Conservation (phyloP, 2,113 vertebrate species). For the Myotis lucifugus region DNA sequence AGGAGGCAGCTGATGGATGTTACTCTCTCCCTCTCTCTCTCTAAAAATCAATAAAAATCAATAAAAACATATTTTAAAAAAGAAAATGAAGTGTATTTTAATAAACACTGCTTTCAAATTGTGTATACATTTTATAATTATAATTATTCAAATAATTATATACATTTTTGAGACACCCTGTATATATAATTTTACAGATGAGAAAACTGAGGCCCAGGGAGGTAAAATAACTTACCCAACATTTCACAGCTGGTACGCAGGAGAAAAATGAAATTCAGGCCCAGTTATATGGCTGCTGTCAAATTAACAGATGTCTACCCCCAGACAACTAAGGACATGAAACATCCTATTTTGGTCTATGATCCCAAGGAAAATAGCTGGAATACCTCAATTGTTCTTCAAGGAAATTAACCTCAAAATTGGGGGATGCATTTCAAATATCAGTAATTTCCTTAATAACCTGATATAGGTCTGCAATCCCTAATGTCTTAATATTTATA, state of each 20-base stretch:
- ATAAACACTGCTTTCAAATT: too few species aligned
- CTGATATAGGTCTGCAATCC: not conserved
- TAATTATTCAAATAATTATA: too few species aligned
- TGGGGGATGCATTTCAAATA: not conserved
- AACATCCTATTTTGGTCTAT: not conserved
- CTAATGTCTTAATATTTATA: not conserved
- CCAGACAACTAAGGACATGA: not conserved
- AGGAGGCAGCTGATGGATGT: too few species aligned
- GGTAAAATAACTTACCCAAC: not conserved
- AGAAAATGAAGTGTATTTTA: too few species aligned
- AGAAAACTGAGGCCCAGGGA: not conserved
- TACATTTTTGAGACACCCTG: not conserved
- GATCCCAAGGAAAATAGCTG: not conserved
- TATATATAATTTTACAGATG: not conserved
- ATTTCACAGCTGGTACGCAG: not conserved
- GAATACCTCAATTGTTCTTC: not conserved
- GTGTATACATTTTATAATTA: too few species aligned
- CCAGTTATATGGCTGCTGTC: not conserved
- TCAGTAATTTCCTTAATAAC: not conserved
- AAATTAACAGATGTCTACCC: not conserved
- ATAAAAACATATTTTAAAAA: too few species aligned
- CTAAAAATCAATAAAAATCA: too few species aligned
- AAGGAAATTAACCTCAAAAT: constrained; percentile 2
- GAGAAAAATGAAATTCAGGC: constrained; percentile 6
- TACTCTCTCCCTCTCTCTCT: too few species aligned